Conservation (phyloP, 2,888 invertebrate species). For the Pollenia griseotomentosa region DNA sequence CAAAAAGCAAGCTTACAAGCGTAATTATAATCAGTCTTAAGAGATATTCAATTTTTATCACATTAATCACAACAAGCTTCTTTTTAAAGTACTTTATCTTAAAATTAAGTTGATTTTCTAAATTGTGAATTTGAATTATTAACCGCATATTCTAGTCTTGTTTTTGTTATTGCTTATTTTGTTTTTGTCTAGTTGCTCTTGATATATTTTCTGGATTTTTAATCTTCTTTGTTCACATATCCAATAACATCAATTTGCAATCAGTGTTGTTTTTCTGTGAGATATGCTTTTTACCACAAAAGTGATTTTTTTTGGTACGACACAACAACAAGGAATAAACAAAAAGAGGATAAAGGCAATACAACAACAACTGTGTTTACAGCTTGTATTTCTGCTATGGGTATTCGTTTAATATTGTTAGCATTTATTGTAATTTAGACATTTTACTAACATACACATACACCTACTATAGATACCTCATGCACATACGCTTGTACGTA, state of each 20-base stretch:
- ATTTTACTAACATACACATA: slow-evolving; percentile 9
- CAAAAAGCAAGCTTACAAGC: too few species aligned
- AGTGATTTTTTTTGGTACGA: slow-evolving; percentile 64
- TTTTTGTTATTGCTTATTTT: slow-evolving; percentile 7
- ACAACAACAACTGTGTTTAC: slow-evolving; percentile 51
- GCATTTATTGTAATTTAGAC: slow-evolving; percentile 46
- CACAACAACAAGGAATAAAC: slow-evolving; percentile 17
- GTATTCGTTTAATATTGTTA: slow-evolving; percentile 52
- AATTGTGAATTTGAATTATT: not conserved
- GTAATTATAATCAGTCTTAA: too few species aligned
- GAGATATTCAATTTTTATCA: too few species aligned
- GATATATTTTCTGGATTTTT: slow-evolving; percentile 37
- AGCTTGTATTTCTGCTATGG: slow-evolving; percentile 35
- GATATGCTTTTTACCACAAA: slow-evolving; percentile 64
- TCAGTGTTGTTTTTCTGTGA: slow-evolving; percentile 62
- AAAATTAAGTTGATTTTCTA: too few species aligned
- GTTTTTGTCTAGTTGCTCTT: not conserved
- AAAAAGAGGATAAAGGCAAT: slow-evolving; percentile 35
- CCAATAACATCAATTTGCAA: slow-evolving; percentile 75
- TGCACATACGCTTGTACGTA: not conserved
- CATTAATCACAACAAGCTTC: too few species aligned
- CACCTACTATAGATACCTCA: not conserved
- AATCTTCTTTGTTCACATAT: slow-evolving; percentile 70
- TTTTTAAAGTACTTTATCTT: too few species aligned
- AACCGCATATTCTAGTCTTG: not conserved